Base-by-base conservation (phyloP, 2,888 invertebrate species). In the Raillietiella orientalis region DNA sequence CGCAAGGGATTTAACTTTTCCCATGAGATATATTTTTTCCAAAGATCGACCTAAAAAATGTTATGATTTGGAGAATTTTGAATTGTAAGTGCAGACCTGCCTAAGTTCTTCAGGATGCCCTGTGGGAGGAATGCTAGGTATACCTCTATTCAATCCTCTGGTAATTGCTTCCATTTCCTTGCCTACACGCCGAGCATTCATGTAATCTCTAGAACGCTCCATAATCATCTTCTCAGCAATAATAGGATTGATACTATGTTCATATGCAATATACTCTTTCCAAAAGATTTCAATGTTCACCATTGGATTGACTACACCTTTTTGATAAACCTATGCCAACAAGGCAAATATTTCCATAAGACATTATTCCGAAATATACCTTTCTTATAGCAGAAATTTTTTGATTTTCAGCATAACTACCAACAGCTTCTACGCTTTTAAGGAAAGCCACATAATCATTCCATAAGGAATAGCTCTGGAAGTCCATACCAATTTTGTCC, bases 391-490 rank as follows among this genome's bases (percentile, higher is more conserved):
- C 96, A 10, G 87, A 82, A 31, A 96, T 96, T 47, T 87, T 77
- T 51, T 99, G 96, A 47, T 96, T 96, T 50, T 99, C 96, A 0
- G 96, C 96, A 46, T 96, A 99, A 1, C 87, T 87, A 1, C 96
- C 96, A 1, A 84, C 70, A 0, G 93, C 96, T 35, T 93, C 93
- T 0, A 87, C 87, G 25, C 71, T 63, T 45, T 84, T 93, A 30
- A 99, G 50, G 45, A 99, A 99, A 23, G 66, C 67, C 0, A 96
- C 75, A 41, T 99, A 99, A 42, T 99, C 96, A 39, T 74, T 72
- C 84, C 93, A 99, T 31, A 99, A 75, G 5, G 72, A 66, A 45
- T 75, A 84, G 0, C 90, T 79, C 50, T 84, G 77, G 36, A 90
- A 70, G 42, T 99, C 96, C 64, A 96, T 67, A 1, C 96, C 96